These are phyloP conservation scores for Ceyx erithaca DNA, from an alignment of 2,797 vertebrate genomes.

Conservation along the genomic window DNA sequence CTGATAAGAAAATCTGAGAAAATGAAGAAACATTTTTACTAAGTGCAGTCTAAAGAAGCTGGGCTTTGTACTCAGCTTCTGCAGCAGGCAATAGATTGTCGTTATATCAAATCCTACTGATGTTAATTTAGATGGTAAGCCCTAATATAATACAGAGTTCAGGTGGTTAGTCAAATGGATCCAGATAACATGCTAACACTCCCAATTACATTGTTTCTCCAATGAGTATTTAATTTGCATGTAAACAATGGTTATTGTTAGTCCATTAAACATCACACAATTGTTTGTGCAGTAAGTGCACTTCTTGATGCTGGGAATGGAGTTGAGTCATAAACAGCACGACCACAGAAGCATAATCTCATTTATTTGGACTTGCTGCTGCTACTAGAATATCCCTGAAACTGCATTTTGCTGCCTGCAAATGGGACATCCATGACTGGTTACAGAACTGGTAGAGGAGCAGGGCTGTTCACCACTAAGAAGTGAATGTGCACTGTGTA, in stretches of 20 bases:
- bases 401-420: background rate
- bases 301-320: background rate
- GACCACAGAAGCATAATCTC: background rate
- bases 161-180: constrained; percentile 17
- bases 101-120: background rate
- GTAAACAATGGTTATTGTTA: background rate
- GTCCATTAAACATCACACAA: constrained; percentile 16
- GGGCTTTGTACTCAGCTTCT: background rate
- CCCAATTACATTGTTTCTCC: constrained; percentile 8
- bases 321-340: background rate
- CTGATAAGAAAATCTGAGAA: background rate
- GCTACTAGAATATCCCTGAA: background rate
- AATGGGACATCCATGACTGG: rapidly evolving
- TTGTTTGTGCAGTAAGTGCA: background rate
- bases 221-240: constrained; percentile 33
- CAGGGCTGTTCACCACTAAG: background rate
- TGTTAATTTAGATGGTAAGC: background rate
- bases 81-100: background rate
- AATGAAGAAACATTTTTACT: background rate
- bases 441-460: background rate
- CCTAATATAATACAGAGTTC: background rate
- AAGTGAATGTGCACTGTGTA: background rate
- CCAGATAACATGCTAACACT: background rate
- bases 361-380: background rate
- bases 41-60: background rate